phyloP scores from a whole-genome alignment of 2,888 invertebrate genomes.

The Oxyteleia sp. region DNA sequence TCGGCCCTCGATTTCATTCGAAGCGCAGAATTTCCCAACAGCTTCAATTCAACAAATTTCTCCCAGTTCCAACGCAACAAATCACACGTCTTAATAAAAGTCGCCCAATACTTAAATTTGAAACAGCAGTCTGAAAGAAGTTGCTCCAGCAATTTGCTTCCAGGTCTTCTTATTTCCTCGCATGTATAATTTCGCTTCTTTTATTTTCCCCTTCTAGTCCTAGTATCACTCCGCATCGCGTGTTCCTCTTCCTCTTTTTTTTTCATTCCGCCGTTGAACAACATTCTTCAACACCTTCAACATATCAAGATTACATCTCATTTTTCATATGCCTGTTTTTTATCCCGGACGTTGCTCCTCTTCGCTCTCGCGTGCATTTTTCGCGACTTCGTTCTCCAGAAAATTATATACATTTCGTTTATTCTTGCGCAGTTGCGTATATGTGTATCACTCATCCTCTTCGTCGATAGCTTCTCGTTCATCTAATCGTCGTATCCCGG shows the following conservation, averaged over 20 bases:
- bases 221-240: constrained; percentile 65
- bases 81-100: not conserved
- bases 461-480: not conserved
- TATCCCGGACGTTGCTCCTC: constrained; percentile 5
- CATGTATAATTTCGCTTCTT: constrained; percentile 26
- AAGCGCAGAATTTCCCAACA: too few species aligned
- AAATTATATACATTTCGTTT: constrained; percentile 60
- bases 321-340: constrained; percentile 25
- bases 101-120: constrained; percentile 21
- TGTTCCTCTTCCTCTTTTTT: constrained; percentile 47
- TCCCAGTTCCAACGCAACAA: too few species aligned
- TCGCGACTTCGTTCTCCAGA: constrained; percentile 29
- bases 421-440: constrained; percentile 29
- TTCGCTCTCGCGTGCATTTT: constrained; percentile 46
- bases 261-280: constrained; percentile 53
- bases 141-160: constrained; percentile 17
- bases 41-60: too few species aligned
- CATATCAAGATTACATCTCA: constrained; percentile 59
- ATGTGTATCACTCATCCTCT: constrained; percentile 12
- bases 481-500: constrained; percentile 17
- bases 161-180: constrained; percentile 52
- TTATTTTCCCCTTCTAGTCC: constrained; percentile 38
- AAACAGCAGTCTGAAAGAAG: not conserved
- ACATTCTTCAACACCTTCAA: constrained; percentile 69
- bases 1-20: too few species aligned